Evolutionary conservation across 2,113 vertebrate species (phyloP).

Genomic region (Aspiorhynchus laticeps): DNA sequence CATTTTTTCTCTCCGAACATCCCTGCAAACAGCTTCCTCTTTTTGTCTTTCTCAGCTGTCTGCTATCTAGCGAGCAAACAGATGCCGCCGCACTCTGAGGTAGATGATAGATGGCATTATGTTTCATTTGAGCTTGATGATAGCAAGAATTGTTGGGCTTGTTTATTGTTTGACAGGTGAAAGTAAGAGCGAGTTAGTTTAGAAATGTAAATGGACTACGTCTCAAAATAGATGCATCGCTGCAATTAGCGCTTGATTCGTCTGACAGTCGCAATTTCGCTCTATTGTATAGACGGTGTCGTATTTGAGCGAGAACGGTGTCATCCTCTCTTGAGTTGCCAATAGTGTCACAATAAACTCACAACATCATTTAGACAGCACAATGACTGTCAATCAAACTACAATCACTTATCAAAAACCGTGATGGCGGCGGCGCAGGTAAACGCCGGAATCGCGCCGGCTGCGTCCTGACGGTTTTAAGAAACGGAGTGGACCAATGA

Average conservation of each 20-base stretch:
- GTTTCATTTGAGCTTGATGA: conserved; percentile 57
- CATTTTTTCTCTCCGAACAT: conserved; percentile 51
- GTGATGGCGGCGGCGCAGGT: conserved; percentile 24
- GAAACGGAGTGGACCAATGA: conserved; percentile 49
- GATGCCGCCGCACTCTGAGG: conserved; percentile 43
- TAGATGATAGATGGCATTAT: conserved; percentile 60
- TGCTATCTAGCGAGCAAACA: conserved; percentile 50
- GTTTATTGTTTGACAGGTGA: conserved; percentile 62
- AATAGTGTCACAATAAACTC: conserved; percentile 56
- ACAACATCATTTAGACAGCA: conserved; percentile 57
- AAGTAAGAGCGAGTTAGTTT: conserved; percentile 56
- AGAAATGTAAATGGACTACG: conserved; percentile 55
- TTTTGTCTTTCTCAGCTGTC: conserved; percentile 48
- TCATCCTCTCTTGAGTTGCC: conserved; percentile 48
- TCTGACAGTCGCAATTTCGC: conserved; percentile 60
- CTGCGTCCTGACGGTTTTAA: conserved; percentile 36
- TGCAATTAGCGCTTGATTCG: conserved; percentile 57
- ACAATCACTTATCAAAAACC: conserved; percentile 50
- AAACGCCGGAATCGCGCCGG: conserved; percentile 34
- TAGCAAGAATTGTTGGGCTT: conserved; percentile 43
- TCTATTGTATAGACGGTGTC: conserved; percentile 48
- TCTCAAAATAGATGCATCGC: conserved; percentile 57
- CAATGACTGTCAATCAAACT: conserved; percentile 53
- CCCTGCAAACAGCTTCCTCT: conserved; percentile 48
- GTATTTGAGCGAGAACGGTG: conserved; percentile 47